Conservation (phyloP, 1,140 invertebrate species). For the Heliothis subflexa region DNA sequence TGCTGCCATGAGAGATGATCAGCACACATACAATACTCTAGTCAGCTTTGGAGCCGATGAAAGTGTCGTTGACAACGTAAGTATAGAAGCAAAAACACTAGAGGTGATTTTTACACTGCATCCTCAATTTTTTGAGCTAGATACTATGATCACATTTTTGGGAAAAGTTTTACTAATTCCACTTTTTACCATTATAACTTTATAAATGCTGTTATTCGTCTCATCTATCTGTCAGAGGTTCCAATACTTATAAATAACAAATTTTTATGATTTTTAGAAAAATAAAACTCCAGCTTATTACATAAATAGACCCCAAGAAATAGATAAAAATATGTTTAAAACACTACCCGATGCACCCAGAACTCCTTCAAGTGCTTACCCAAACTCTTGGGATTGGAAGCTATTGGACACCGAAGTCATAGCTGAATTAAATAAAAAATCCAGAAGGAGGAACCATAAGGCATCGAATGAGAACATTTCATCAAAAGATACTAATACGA, state of each 20-base stretch:
- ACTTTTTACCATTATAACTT: too few species aligned
- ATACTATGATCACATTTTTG: neutral
- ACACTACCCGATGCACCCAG: conserved; percentile 93
- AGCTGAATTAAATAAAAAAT: conserved; percentile 78
- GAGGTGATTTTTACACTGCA: conserved; percentile 23
- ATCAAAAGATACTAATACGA: conserved; percentile 75
- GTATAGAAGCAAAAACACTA: conserved; percentile 59
- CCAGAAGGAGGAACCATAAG: conserved; percentile 76
- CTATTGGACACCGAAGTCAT: conserved; percentile 86
- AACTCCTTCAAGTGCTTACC: conserved; percentile 89
- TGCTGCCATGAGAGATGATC: conserved; percentile 90
- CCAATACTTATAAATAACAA: neutral
- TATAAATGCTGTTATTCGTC: too few species aligned
- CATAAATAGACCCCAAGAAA: conserved; percentile 90
- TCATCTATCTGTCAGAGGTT: too few species aligned
- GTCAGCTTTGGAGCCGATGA: conserved; percentile 92
- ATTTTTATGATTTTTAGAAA: conserved; percentile 88
- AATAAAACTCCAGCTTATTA: conserved; percentile 93
- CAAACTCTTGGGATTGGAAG: conserved; percentile 91
- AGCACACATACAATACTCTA: conserved; percentile 91
- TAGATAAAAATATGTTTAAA: conserved; percentile 89
- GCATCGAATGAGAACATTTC: conserved; percentile 82
- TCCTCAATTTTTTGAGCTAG: conserved; percentile 9
- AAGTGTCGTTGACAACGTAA: conserved; percentile 93
- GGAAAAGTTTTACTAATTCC: neutral